Base-by-base conservation (phyloP, 2,113 vertebrate species). In the Toxostoma redivivum region DNA sequence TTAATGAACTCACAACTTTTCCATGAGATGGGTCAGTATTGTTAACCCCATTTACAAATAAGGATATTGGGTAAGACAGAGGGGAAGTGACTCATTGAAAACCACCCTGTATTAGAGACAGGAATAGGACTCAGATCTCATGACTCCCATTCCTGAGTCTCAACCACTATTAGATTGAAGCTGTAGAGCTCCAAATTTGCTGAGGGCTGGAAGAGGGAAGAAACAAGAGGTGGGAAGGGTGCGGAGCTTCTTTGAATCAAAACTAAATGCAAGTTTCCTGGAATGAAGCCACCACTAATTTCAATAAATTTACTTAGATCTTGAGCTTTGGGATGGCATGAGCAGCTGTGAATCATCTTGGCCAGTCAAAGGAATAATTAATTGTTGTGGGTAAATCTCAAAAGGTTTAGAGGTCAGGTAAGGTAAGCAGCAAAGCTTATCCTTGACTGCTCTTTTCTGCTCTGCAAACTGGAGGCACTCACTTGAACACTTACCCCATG, bases 341-440 rank as follows among this genome's bases (percentile, higher is more conserved):
- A 96, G 69, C 95, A 97, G 92, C 94, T 96, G 95, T 97, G 96
- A 97, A 92, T 97, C 95, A 97, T 95, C 95, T 96, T 96, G 94
- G 92, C 95, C 96, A 95, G 92, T 94, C 95, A 97, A 96, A 96
- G 94, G 95, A 97, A 95, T 96, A 96, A 95, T 96, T 96, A 96
- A 97, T 96, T 97, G 95, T 96, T 96, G 95, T 96, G 94, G 95
- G 95, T 82, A 92, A 92, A 92, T 97, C 95, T 97, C 95, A 96
- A 94, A 96, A 96, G 90, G 93, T 95, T 97, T 96, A 92, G 90
- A 86, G 95, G 95, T 97, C 95, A 96, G 88, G 93, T 95, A 96
- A 97, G 94, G 95, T 96, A 96, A 96, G 94, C 76, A 95, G 82
- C 76, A 92, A 37, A 58, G 92, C 88, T 96, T 97, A 90, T 96